Conservation (phyloP, 1,140 invertebrate species). For the Antheraea mylitta region DNA sequence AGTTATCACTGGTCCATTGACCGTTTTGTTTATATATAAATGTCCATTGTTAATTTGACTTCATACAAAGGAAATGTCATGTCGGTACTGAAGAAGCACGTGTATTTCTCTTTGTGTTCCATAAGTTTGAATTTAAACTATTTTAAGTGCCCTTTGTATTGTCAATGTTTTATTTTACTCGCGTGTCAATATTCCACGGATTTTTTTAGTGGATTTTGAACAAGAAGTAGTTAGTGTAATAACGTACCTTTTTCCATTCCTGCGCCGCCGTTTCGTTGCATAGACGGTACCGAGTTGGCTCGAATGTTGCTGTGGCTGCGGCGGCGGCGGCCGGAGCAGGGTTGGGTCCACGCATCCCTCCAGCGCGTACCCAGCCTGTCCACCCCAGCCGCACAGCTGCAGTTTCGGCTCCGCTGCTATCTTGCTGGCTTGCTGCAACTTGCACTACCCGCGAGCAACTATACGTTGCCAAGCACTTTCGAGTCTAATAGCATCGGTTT, state of each 20-base stretch:
- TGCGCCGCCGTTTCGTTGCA: slow-evolving; percentile 93
- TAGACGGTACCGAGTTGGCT: slow-evolving; percentile 96
- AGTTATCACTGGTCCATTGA: too few relatives aligned
- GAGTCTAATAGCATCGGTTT: too few relatives aligned
- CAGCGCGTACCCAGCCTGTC: slow-evolving; percentile 62
- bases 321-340: slow-evolving; percentile 64
- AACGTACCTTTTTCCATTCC: slow-evolving; percentile 94
- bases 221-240: not conserved
- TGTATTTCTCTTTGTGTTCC: too few relatives aligned
- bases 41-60: too few relatives aligned
- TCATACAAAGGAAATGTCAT: too few relatives aligned
- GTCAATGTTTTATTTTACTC: too few relatives aligned
- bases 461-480: not conserved
- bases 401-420: slow-evolving; percentile 70
- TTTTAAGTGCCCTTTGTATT: too few relatives aligned
- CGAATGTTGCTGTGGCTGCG: slow-evolving; percentile 73
- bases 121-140: too few relatives aligned
- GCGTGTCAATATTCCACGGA: too few relatives aligned
- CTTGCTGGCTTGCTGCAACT: slow-evolving; percentile 49
- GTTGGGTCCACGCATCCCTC: slow-evolving; percentile 65
- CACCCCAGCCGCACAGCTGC: slow-evolving; percentile 66
- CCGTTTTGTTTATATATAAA: too few relatives aligned
- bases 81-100: too few relatives aligned
- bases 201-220: too few relatives aligned
- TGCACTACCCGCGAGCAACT: slow-evolving; percentile 1